A percentile compares a stretch with the other conserved stretches of the same genome.
phyloP scores from a whole-genome alignment of 2,797 vertebrate genomes.

The Rhynchonycteris naso region DNA sequence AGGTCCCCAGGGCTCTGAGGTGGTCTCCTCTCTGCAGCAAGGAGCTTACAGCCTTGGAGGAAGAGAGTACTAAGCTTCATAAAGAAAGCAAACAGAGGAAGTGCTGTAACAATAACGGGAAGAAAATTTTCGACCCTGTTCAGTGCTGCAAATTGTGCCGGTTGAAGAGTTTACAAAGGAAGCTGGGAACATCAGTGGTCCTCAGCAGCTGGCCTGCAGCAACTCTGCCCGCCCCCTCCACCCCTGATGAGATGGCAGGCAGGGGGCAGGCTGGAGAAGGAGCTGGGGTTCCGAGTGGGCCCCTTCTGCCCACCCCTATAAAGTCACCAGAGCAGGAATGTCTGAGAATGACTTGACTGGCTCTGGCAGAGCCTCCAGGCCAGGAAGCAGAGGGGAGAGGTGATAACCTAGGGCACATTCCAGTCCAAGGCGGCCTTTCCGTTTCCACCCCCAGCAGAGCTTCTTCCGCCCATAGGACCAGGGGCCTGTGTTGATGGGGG shows the following conservation, averaged over 20 bases:
- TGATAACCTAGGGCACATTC: constrained; percentile 40
- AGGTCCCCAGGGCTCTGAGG: background rate
- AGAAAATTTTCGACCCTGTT: background rate
- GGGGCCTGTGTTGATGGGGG: background rate
- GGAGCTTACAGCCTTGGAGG: background rate
- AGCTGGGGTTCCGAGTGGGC: background rate
- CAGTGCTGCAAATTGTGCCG: rapidly evolving
- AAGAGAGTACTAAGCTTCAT: background rate
- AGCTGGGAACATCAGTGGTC: background rate
- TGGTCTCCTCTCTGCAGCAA: background rate
- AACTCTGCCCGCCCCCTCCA: background rate
- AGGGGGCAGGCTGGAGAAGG: background rate
- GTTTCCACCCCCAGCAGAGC: background rate
- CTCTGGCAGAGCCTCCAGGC: background rate
- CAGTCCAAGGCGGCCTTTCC: constrained; percentile 25
- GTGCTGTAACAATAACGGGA: background rate
- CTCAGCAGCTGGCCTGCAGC: background rate
- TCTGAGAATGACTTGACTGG: background rate
- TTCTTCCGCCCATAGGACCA: background rate
- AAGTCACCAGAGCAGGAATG: background rate
- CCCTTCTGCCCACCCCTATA: background rate
- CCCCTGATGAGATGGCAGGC: background rate
- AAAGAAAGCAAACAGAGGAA: background rate
- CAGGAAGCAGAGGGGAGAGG: constrained; percentile 4
- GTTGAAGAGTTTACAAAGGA: background rate